phyloP scores from a whole-genome alignment of 2,113 vertebrate genomes.

The mouse (Mus musculus) region DNA sequence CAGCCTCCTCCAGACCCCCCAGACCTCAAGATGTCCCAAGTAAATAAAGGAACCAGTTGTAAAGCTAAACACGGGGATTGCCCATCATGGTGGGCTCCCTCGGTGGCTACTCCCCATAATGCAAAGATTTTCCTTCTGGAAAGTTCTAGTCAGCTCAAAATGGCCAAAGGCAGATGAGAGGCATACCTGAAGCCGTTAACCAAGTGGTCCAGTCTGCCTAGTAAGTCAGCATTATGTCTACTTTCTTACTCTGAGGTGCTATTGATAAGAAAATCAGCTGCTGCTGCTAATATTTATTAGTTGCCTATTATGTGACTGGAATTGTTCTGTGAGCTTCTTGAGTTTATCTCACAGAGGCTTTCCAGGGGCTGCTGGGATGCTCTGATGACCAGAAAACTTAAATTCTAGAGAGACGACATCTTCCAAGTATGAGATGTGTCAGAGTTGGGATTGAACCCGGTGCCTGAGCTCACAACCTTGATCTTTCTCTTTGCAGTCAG shows the following conservation, averaged over 20 bases:
- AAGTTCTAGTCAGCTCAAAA: background rate
- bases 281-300: background rate
- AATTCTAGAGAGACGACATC: background rate
- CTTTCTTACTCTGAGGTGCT: background rate
- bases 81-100: background rate
- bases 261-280: background rate
- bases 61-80: background rate
- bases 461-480: background rate
- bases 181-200: background rate
- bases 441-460: background rate
- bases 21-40: background rate
- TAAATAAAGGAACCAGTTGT: background rate
- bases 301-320: background rate
- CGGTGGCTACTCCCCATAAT: background rate
- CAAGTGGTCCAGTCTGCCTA: background rate
- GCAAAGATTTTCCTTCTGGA: background rate
- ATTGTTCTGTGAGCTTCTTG: background rate
- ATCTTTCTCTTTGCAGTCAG: background rate
- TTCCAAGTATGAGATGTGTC: background rate
- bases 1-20: background rate
- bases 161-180: background rate
- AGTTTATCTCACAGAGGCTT: background rate
- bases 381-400: constrained; percentile 23
- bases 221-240: background rate
- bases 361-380: background rate